These are phyloP conservation scores for Agrotis segetum DNA, from an alignment of 2,888 invertebrate genomes.

Conservation along the genomic window DNA sequence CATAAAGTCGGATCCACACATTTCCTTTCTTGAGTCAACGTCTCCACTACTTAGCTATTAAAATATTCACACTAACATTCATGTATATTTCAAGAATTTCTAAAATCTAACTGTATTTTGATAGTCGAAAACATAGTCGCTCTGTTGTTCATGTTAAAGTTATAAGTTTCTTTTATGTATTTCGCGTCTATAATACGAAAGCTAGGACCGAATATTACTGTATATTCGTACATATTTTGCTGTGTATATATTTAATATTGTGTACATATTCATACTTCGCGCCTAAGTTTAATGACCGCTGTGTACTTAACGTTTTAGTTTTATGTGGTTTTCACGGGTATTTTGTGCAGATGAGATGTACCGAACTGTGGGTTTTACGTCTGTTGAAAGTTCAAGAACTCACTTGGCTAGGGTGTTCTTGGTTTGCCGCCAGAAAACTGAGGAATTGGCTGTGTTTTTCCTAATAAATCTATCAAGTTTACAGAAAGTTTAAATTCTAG, in stretches of 20 bases:
- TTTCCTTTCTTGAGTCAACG: not conserved
- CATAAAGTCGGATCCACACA: not conserved
- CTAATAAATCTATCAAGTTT: not conserved
- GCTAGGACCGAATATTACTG: slow-evolving; percentile 27
- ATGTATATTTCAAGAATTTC: slow-evolving; percentile 24
- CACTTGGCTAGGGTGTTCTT: not conserved
- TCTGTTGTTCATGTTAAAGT: slow-evolving; percentile 36
- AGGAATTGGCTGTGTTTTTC: not conserved
- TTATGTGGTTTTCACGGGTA: slow-evolving; percentile 36
- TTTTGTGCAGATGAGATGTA: not conserved
- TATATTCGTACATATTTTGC: not conserved
- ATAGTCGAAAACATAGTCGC: slow-evolving; percentile 25
- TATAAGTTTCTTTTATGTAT: slow-evolving; percentile 47
- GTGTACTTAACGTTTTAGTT: slow-evolving; percentile 33
- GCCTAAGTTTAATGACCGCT: slow-evolving; percentile 45
- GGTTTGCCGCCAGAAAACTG: slow-evolving; percentile 15
- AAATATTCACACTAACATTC: slow-evolving; percentile 13
- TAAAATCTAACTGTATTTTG: slow-evolving; percentile 41
- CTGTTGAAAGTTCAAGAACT: slow-evolving; percentile 26
- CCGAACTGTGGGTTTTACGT: slow-evolving; percentile 10
- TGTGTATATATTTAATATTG: not conserved
- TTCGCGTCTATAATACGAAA: slow-evolving; percentile 17
- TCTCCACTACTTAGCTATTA: slow-evolving; percentile 8
- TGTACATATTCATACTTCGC: slow-evolving; percentile 37
- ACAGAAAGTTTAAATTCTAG: not conserved